A percentile compares a stretch with the other conserved stretches of the same genome.
phyloP scores from a whole-genome alignment of 2,888 invertebrate genomes.

The Cephus rjabovi region DNA sequence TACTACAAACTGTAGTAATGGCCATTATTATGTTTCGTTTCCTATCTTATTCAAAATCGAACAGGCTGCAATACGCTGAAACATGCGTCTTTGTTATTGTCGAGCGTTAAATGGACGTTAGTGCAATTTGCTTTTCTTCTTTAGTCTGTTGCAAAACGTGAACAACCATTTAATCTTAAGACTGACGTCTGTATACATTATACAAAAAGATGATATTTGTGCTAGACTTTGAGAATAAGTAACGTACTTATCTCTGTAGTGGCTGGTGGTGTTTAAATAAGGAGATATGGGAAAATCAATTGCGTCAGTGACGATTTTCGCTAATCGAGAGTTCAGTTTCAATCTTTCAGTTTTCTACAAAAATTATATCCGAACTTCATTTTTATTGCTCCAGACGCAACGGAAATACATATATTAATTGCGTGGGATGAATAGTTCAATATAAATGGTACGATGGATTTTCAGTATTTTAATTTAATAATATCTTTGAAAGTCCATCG shows the following conservation, averaged over 20 bases:
- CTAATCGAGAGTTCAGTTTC: background rate
- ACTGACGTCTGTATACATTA: constrained; percentile 5
- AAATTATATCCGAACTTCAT: background rate
- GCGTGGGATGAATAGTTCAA: background rate
- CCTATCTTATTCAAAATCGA: background rate
- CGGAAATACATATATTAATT: background rate
- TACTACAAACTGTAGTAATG: background rate
- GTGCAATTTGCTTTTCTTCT: background rate
- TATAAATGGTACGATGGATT: background rate
- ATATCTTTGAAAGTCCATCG: background rate
- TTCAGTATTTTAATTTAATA: background rate
- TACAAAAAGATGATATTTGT: constrained; percentile 10
- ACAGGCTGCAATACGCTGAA: background rate
- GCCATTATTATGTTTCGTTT: background rate
- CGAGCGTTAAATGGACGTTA: background rate
- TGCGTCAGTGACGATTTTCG: background rate
- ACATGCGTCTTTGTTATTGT: background rate
- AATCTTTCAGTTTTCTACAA: background rate
- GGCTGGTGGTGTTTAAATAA: background rate
- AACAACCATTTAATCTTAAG: background rate
- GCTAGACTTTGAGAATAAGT: background rate
- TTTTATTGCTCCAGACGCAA: background rate
- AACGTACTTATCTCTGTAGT: background rate
- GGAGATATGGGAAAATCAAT: background rate
- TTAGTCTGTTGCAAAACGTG: background rate